Evolutionary conservation across 2,888 invertebrate species (phyloP).

Genomic region (Melanotus villosus): DNA sequence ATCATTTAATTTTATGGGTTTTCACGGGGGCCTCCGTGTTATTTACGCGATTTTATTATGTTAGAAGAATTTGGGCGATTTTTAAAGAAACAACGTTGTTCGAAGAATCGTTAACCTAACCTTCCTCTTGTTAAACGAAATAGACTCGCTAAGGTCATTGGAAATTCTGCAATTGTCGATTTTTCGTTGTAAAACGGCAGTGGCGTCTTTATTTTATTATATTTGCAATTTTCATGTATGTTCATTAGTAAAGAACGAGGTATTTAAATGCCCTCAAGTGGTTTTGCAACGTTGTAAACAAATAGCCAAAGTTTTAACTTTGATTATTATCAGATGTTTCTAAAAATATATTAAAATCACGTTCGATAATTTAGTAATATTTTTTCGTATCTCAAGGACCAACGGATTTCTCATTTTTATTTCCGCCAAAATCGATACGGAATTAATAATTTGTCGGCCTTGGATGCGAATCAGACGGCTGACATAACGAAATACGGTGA

Average conservation of each 20-base stretch:
- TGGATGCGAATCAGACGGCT: constrained; percentile 3
- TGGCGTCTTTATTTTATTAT: background rate
- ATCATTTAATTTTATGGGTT: background rate
- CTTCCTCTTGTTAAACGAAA: constrained; percentile 12
- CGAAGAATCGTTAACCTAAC: constrained; percentile 14
- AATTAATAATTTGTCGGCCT: constrained; percentile 35
- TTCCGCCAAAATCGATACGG: constrained; percentile 32
- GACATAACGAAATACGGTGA: background rate
- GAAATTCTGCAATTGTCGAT: background rate
- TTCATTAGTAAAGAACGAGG: background rate
- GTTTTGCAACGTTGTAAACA: constrained; percentile 1
- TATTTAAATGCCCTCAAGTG: constrained; percentile 22
- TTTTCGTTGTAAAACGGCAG: background rate
- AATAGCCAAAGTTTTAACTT: background rate
- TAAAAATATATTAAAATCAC: too few species aligned
- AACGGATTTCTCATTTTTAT: background rate
- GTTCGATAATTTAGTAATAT: too few species aligned
- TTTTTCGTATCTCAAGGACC: too few species aligned
- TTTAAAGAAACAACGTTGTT: too few species aligned
- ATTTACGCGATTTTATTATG: too few species aligned
- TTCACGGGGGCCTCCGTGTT: too few species aligned
- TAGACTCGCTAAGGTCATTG: constrained; percentile 16
- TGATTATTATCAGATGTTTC: background rate
- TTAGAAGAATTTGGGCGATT: background rate
- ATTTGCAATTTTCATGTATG: background rate